phyloP scores from a whole-genome alignment of 2,888 invertebrate species.

The Antitype chi region DNA sequence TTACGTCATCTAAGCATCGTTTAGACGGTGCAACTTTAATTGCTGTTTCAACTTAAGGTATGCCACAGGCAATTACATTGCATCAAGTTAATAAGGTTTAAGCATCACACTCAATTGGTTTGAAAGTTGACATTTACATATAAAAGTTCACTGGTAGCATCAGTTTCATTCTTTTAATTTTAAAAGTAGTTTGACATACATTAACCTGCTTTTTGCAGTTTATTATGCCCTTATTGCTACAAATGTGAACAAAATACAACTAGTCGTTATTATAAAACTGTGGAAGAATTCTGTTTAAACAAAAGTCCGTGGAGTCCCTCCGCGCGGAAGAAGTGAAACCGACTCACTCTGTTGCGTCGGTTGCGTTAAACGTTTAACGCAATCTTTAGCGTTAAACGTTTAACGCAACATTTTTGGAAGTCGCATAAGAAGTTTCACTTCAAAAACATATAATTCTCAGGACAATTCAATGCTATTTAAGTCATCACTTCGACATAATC shows the following conservation, averaged over 20 bases:
- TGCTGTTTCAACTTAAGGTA: not conserved
- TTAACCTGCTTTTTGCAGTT: not conserved
- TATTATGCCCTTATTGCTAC: not conserved
- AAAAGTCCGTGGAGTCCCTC: no score
- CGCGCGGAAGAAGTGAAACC: no score
- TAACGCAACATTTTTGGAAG: no score
- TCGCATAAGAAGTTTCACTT: no score
- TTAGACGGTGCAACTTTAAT: not conserved
- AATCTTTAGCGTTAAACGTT: no score
- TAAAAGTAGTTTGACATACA: not conserved
- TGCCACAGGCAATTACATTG: not conserved
- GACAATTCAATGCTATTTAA: constrained; percentile 18
- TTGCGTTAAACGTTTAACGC: no score
- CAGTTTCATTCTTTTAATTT: not conserved
- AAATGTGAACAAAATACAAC: not conserved
- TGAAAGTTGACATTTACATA: no score
- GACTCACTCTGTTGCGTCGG: no score
- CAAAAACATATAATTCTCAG: constrained; percentile 20
- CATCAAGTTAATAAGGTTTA: not conserved
- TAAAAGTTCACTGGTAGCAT: not conserved
- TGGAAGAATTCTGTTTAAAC: not conserved
- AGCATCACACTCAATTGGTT: not conserved
- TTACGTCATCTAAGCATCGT: not conserved
- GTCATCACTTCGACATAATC: constrained; percentile 42
- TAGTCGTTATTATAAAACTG: not conserved